A percentile compares a stretch with the other conserved stretches of the same genome.
Evolutionary conservation across 1,140 invertebrate genomes (phyloP).

Genomic region (Hyles euphorbiae): DNA sequence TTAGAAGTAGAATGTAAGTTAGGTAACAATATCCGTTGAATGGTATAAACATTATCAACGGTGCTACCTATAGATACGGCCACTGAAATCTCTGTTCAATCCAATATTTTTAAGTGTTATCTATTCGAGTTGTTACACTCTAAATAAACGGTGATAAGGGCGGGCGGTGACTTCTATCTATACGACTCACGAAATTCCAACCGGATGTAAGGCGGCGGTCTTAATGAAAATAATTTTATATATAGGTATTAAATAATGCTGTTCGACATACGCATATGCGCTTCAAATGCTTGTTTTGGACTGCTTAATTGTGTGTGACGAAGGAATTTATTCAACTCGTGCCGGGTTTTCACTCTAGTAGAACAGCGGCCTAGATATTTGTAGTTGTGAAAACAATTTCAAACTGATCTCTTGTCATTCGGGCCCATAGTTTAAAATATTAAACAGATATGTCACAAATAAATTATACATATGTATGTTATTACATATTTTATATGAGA

Average conservation of each 20-base stretch:
- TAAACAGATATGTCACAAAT: too few relatives aligned
- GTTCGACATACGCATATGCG: background rate
- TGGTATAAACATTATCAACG: conserved; percentile 20
- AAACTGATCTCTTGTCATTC: conserved; percentile 1
- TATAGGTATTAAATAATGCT: conserved; percentile 4
- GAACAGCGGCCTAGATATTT: conserved; percentile 1
- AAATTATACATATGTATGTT: too few relatives aligned
- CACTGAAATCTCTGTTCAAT: conserved; percentile 26
- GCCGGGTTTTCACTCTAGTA: too few relatives aligned
- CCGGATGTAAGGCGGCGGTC: conserved; percentile 25
- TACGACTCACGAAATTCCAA: conserved; percentile 19
- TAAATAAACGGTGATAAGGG: conserved; percentile 32
- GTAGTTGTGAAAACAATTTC: conserved; percentile 14
- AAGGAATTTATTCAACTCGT: too few relatives aligned
- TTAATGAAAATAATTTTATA: conserved; percentile 15
- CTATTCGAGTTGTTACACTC: conserved; percentile 21
- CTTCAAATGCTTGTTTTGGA: background rate
- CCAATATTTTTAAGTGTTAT: conserved; percentile 26
- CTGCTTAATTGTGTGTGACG: background rate
- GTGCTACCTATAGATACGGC: conserved; percentile 19
- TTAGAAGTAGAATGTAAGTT: conserved; percentile 1
- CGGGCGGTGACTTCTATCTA: conserved; percentile 24
- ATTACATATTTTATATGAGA: too few relatives aligned
- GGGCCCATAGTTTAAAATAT: background rate
- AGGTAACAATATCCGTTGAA: conserved; percentile 12